Base-by-base conservation (phyloP, 2,797 vertebrate species). In the Esox lucius region DNA sequence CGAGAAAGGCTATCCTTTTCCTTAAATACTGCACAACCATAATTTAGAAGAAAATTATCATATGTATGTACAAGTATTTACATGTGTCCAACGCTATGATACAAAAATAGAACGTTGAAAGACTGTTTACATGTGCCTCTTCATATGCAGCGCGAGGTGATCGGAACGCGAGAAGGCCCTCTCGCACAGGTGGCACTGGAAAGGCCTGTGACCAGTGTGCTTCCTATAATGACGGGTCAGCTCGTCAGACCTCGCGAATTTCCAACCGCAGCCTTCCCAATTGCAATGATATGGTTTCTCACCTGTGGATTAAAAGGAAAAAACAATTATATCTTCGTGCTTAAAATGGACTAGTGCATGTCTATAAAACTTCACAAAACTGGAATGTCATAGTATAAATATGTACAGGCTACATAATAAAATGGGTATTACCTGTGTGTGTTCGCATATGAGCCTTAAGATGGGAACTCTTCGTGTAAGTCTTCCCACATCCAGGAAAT, bases 181-280 rank as follows among this genome's bases (percentile, higher is more conserved):
- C 79, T 97, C 96, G 3, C 96, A 98, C 69, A 97, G 94, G 83
- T 97, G 95, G 65, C 96, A 97, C 91, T 97, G 96, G 72, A 98
- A 97, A 0, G 96, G 96, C 42, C 96, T 83, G 85, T 96, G 95
- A 17, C 96, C 96, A 0, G 96, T 98, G 92, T 98, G 96, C 78
- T 98, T 98, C 73, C 96, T 91, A 89, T 95, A 98, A 87, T 97
- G 96, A 12, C 96, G 96, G 19, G 96, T 97, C 68, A 97, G 87
- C 88, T 97, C 96, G 0, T 97, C 96, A 0, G 96, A 97, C 72
- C 96, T 87, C 82, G 96, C 96, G 19, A 98, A 97, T 87, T 98
- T 97, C 96, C 96, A 98, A 67, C 96, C 96, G 64, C 96, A 98
- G 80, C 96, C 96, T 75, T 97, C 96, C 96, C 96, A 98, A 91